A percentile compares a stretch with the other conserved stretches of the same genome.
Evolutionary conservation across 64 coral and sea anemone species (phyloP).

Genomic region (Pocillopora verrucosa): DNA sequence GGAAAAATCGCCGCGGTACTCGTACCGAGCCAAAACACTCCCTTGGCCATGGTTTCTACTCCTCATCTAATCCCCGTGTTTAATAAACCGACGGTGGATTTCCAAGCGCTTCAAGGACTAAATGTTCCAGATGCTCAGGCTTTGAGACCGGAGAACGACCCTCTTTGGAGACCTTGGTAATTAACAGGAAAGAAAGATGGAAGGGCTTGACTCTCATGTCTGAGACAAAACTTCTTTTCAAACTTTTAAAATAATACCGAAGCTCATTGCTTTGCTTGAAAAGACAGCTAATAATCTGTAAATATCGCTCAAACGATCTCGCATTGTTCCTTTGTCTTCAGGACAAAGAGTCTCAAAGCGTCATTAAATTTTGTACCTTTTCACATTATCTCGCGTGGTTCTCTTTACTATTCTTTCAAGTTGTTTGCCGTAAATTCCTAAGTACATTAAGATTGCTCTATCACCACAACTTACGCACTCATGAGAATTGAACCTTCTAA

Average conservation of each 20-base stretch:
- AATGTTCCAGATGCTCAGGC: constrained; percentile 39
- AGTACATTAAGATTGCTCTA: not conserved
- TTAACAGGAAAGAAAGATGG: not conserved
- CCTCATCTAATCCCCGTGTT: constrained; percentile 77
- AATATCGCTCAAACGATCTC: not conserved
- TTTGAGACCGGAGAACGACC: constrained; percentile 47
- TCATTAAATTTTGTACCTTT: not conserved
- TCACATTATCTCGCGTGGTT: not conserved
- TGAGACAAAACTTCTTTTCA: not conserved
- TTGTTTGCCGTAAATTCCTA: not conserved
- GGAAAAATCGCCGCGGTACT: constrained; percentile 86
- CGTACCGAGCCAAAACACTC: constrained; percentile 55
- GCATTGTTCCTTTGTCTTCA: not conserved
- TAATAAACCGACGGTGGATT: constrained; percentile 55
- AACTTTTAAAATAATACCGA: not conserved
- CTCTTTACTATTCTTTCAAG: not conserved
- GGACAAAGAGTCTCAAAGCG: not conserved
- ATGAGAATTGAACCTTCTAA: not conserved
- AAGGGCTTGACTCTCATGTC: not conserved
- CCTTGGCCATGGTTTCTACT: constrained; percentile 43
- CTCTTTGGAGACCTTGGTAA: constrained; percentile 80
- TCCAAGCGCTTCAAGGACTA: constrained; percentile 59
- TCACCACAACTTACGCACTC: not conserved
- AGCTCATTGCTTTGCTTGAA: not conserved
- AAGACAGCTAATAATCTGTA: constrained; percentile 37